Conservation (phyloP, 2,888 invertebrate species). For the Lepidocyrtinus sp. region DNA sequence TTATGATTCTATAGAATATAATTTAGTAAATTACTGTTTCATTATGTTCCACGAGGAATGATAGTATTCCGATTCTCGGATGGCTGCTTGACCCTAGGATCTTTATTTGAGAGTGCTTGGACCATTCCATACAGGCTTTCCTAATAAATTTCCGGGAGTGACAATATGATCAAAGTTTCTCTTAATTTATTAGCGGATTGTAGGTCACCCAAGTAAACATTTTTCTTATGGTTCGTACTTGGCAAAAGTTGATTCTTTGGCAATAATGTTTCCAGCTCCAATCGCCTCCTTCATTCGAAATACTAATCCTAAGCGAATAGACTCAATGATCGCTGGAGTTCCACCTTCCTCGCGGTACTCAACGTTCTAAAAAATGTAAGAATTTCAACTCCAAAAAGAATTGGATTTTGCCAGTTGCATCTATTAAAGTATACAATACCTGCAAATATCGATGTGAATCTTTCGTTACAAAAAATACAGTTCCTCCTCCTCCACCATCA, state of each 20-base stretch:
- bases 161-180: conserved; percentile 34
- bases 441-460: conserved; percentile 75
- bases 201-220: conserved; percentile 63
- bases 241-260: conserved; percentile 80
- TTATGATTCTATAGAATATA: not conserved
- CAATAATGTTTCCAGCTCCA: conserved; percentile 81
- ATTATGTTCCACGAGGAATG: conserved; percentile 87
- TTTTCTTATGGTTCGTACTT: conserved; percentile 76
- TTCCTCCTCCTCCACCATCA: conserved; percentile 75
- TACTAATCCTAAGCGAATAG: conserved; percentile 87
- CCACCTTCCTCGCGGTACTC: conserved; percentile 82
- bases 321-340: conserved; percentile 84
- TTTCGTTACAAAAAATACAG: conserved; percentile 75
- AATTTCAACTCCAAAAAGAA: conserved; percentile 12
- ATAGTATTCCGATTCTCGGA: conserved; percentile 84
- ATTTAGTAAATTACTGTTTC: conserved; percentile 75
- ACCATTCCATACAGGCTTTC: conserved; percentile 65
- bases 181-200: not conserved
- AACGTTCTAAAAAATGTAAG: conserved; percentile 74
- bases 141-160: conserved; percentile 39
- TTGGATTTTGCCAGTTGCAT: not conserved
- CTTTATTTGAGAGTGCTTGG: conserved; percentile 82
- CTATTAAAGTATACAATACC: conserved; percentile 72
- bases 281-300: conserved; percentile 89
- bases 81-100: conserved; percentile 77